Evolutionary conservation across 2,113 vertebrate genomes (phyloP), one percentile per base, ranked within the genome.

Genomic region (Ariopsis seemanni): DNA sequence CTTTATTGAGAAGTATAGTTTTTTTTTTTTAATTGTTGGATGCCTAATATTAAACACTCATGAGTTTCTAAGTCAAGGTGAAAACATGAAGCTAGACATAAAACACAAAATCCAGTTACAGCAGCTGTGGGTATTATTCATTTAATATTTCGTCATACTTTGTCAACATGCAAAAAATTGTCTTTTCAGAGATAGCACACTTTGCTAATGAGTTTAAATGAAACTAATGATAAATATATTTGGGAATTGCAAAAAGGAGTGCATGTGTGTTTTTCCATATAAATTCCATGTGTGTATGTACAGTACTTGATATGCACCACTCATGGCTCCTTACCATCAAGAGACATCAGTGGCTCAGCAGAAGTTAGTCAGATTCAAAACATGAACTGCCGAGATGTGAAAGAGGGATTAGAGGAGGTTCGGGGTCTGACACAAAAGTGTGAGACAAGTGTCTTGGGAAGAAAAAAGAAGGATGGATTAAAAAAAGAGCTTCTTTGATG

Each of bases 391-490:
- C 88, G 91, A 93, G 91, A 93, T 91, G 91, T 90, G 92, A 92
- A 92, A 82, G 83, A 92, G 91, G 93, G 94, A 94, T 94, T 93
- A 94, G 88, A 86, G 0, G 83, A 90, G 90, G 90, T 94, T 92
- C 91, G 85, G 88, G 87, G 89, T 92, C 88, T 93, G 91, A 93
- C 92, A 94, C 93, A 77, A 83, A 91, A 91, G 88, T 90, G 89
- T 65, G 60, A 63, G 94, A 94, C 92, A 90, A 92, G 89, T 90
- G 79, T 94, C 93, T 93, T 79, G 86, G 90, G 92, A 92, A 90
- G 94, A 91, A 93, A 91, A 93, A 91, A 86, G 91, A 92, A 74
- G 65, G 30, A 27, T 65, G 92, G 92, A 95, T 94, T 94, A 92
- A 90, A 92, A 91, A 92, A 91, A 92, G 86, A 90, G 91, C 90